phyloP scores from a whole-genome alignment of 2,113 vertebrate genomes.

The Oncorhynchus gorbuscha region DNA sequence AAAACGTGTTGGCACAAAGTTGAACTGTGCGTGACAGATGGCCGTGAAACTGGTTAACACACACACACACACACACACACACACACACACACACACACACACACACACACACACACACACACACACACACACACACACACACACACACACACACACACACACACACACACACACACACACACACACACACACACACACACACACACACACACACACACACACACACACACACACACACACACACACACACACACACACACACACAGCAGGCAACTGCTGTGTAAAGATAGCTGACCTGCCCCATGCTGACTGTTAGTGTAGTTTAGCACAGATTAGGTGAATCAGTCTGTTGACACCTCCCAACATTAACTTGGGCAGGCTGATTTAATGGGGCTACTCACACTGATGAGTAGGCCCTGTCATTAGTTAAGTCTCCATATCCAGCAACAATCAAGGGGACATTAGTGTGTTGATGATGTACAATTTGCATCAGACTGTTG shows the following conservation, averaged over 20 bases:
- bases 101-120: background rate
- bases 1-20: constrained; percentile 85
- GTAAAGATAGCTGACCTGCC: constrained; percentile 45
- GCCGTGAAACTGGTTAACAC: constrained; percentile 95
- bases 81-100: background rate
- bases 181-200: too few relatives aligned
- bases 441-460: constrained; percentile 59
- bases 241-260: too few relatives aligned
- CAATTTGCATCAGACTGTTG: constrained; percentile 65
- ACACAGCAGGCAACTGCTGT: constrained; percentile 28
- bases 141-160: too few relatives aligned
- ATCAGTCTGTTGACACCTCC: constrained; percentile 74
- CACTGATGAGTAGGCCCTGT: constrained; percentile 38
- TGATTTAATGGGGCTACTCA: constrained; percentile 61
- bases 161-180: too few relatives aligned
- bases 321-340: constrained; percentile 70
- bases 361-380: constrained; percentile 61
- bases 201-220: background rate
- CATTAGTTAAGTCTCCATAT: constrained; percentile 64
- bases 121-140: too few relatives aligned
- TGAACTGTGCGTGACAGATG: constrained; percentile 97
- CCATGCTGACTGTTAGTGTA: constrained; percentile 66
- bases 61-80: constrained; percentile 38
- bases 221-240: too few relatives aligned
- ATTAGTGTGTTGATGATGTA: constrained; percentile 65